Evolutionary conservation across 2,888 invertebrate species (phyloP), one percentile per base, ranked within the genome.

Genomic region (Eurytoma californica): DNA sequence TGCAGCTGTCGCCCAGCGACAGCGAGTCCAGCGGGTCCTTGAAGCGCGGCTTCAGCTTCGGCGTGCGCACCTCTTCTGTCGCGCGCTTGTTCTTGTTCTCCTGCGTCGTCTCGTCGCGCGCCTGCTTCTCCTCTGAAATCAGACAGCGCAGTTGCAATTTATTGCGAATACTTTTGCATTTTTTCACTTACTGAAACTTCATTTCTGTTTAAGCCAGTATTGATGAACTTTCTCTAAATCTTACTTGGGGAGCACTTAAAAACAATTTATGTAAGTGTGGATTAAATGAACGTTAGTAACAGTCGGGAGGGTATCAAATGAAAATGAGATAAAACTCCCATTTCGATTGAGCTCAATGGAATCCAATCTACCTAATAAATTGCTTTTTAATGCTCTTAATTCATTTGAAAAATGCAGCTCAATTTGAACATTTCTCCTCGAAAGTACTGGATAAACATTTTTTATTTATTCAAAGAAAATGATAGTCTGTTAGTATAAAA

Each of bases 81-180:
- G 83, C 51, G 16, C 86, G 85, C 65, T 86, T 87, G 81, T 83
- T 84, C 78, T 86, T 86, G 78, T 84, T 88, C 73, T 89, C 89
- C 58, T 84, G 87, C 70, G 89, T 89, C 24, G 86, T 85, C 80
- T 91, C 90, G 81, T 90, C 90, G 24, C 89, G 88, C 39, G 88
- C 85, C 79, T 88, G 88, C 77, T 90, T 90, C 82, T 91, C 90
- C 67, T 87, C 89, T 86, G 86, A 85, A 84, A 89, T n/a, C 49
- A 72, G 60, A 60, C 39, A 24, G 14, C 30, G 13, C 49, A 53
- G 16, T 9, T 39, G 30, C 30, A 30, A 0, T 30, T 30, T 30
- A 7, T 7, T 30, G 30, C 30, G 30, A 4, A 30, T 30, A 7
- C 30, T 30, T 30, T 30, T 30, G n/a, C n/a, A n/a, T n/a, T n/a